Base-by-base conservation (phyloP, 2,797 vertebrate species). In the Tauraco hartlaubi region DNA sequence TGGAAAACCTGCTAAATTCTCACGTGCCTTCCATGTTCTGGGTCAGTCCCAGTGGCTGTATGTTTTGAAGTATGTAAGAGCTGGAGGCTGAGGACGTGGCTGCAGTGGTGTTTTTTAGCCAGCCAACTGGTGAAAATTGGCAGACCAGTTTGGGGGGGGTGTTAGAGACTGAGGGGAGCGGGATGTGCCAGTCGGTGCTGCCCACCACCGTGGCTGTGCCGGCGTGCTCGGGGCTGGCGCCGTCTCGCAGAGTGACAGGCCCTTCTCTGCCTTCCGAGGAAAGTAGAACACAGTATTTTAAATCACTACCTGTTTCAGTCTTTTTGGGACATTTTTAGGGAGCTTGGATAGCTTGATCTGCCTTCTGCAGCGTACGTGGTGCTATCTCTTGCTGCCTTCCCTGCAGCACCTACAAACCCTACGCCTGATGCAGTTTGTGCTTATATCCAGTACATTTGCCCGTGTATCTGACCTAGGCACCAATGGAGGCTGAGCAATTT, bases 141-240 rank as follows among this genome's bases (percentile, higher is more conserved):
- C 81, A 54, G 76, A 55, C n/a, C 3, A 14, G 33, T 63, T 48
- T 22, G 8, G 25, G 3, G 0, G 1, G 55, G 66, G 44, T 10
- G 6, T 26, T 11, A 11, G 33, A 9, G 2, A 4, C 31, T 0
- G 18, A 19, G 61, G 35, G 59, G 23, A 46, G 37, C 26, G 37
- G 61, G 28, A 20, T 23, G 55, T 2, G 3, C 17, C 20, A 0
- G 19, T 1, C 2, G 12, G 9, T 7, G n/a, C 59, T 35, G 43
- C 82, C 37, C 2, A 2, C 19, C 15, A 64, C 39, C 3, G 21
- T 2, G 28, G 21, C 37, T 6, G 35, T 4, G 28, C 9, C 19
- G 9, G 39, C 4, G 9, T 19, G 62, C 78, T 10, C 1, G 18
- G n/a, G 58, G 71, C 54, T 43, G 80, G 11, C 55, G 9, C 52